Evolutionary conservation across 2,888 invertebrate genomes (phyloP).

Genomic region (Agriotes lineatus): DNA sequence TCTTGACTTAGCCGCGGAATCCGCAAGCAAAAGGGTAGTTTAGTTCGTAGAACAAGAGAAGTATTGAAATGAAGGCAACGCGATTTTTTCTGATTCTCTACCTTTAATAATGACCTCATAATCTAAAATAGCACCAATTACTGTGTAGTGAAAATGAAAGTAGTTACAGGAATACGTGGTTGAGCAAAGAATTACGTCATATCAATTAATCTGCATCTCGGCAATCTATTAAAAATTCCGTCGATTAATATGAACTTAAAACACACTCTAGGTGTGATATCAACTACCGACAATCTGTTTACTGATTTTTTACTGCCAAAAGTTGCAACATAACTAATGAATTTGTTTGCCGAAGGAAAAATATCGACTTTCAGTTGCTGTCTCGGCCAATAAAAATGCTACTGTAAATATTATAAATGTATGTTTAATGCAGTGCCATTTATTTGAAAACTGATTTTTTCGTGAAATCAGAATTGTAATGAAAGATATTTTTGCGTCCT

Average conservation of each 20-base stretch:
- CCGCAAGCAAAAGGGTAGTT: slow-evolving; percentile 13
- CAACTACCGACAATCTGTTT: not conserved
- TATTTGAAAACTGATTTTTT: no score
- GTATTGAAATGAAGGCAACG: slow-evolving; percentile 7
- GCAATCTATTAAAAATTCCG: slow-evolving; percentile 16
- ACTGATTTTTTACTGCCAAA: not conserved
- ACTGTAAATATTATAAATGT: no score
- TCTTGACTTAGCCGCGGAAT: not conserved
- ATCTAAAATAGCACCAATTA: slow-evolving; percentile 24
- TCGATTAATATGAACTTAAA: slow-evolving; percentile 2
- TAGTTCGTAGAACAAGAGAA: no score
- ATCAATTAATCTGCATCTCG: slow-evolving; percentile 16
- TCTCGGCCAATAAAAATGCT: not conserved
- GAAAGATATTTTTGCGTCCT: no score
- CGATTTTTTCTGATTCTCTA: slow-evolving; percentile 18
- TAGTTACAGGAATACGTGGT: slow-evolving; percentile 7
- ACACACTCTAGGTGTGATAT: slow-evolving; percentile 3
- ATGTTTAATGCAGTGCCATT: no score
- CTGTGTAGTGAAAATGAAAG: slow-evolving; percentile 27
- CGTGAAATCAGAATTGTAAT: no score
- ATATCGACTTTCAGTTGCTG: not conserved
- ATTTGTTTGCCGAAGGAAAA: not conserved
- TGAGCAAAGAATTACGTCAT: slow-evolving; percentile 11
- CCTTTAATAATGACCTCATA: slow-evolving; percentile 28
- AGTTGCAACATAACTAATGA: not conserved